Percentiles rank a stretch among this genome's conserved stretches.
phyloP scores from a whole-genome alignment of 2,888 invertebrate genomes.

The Cantharis nigra region DNA sequence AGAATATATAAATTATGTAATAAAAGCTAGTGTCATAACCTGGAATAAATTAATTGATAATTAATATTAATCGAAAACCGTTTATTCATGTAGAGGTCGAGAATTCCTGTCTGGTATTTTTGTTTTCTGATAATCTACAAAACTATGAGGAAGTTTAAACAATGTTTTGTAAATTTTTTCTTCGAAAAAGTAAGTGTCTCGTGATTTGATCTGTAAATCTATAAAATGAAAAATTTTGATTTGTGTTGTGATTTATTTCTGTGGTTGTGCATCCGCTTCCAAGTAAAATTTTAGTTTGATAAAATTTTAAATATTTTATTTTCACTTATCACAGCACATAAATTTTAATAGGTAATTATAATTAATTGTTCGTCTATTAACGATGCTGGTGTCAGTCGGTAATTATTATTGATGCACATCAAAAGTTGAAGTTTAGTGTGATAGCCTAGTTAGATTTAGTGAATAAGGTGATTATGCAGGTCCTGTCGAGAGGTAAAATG shows the following conservation, averaged over 20 bases:
- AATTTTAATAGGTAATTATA: background rate
- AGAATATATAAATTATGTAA: background rate
- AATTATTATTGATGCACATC: background rate
- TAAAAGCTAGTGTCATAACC: background rate
- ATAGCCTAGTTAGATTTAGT: background rate
- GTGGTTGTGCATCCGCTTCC: background rate
- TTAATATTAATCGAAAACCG: background rate
- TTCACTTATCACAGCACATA: background rate
- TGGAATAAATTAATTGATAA: constrained; percentile 1
- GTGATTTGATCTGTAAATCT: background rate
- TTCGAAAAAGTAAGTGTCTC: background rate
- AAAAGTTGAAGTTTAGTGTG: background rate
- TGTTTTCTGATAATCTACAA: background rate
- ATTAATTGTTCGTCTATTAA: background rate
- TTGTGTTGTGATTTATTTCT: background rate
- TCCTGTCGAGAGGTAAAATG: background rate
- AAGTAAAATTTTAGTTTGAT: background rate
- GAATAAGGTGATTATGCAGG: background rate
- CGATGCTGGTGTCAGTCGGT: background rate
- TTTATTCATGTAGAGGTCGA: background rate
- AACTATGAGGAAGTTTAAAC: background rate
- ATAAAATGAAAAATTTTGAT: background rate
- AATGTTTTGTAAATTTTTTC: background rate
- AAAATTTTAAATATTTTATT: background rate
- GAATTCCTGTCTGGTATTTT: background rate